These are phyloP conservation scores for Papilio dardanus DNA, from an alignment of 1,140 invertebrate species.

Conservation along the genomic window DNA sequence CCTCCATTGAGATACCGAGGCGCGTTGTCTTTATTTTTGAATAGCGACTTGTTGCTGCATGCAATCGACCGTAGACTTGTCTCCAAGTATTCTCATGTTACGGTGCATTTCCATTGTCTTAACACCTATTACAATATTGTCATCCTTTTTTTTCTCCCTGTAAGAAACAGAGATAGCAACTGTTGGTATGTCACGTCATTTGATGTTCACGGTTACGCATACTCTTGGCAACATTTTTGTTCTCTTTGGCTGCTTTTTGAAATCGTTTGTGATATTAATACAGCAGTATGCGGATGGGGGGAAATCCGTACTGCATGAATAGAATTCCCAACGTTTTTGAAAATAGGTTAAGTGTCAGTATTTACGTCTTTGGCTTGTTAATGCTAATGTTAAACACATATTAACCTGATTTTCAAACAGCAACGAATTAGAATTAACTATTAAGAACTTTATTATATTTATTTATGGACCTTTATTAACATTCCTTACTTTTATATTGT, in stretches of 20 bases:
- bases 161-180: background rate
- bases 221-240: constrained; percentile 59
- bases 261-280: constrained; percentile 41
- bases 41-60: constrained; percentile 68
- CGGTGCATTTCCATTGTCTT: too few relatives aligned
- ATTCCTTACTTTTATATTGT: background rate
- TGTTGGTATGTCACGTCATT: background rate
- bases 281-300: constrained; percentile 28
- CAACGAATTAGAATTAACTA: background rate
- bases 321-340: constrained; percentile 11
- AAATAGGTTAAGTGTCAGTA: constrained; percentile 13
- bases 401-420: background rate
- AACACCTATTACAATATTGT: background rate
- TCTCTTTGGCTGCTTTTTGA: constrained; percentile 49
- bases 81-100: constrained; percentile 45
- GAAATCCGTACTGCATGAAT: constrained; percentile 22
- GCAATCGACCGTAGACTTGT: constrained; percentile 53
- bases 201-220: constrained; percentile 29
- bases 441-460: constrained; percentile 3
- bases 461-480: background rate
- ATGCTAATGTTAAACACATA: background rate
- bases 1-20: constrained; percentile 68
- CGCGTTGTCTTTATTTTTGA: constrained; percentile 70
- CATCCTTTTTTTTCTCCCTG: background rate
- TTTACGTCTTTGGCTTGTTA: constrained; percentile 15